phyloP scores from a whole-genome alignment of 2,888 invertebrate genomes.

The Watsonalla cultraria region DNA sequence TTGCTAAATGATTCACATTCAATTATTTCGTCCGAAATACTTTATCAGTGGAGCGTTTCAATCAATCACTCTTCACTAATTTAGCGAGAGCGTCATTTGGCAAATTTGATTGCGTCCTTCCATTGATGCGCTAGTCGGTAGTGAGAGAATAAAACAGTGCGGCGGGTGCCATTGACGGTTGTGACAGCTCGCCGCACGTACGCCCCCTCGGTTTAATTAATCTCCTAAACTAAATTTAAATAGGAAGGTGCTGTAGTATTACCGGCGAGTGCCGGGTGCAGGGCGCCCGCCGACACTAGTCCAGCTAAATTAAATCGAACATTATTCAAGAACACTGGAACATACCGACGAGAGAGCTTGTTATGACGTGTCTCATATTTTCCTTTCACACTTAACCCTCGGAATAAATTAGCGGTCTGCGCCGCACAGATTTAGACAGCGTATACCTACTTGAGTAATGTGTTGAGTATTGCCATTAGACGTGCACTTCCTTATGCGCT shows the following conservation, averaged over 20 bases:
- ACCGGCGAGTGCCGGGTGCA: slow-evolving; percentile 27
- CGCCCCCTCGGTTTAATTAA: slow-evolving; percentile 61
- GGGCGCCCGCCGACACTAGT: slow-evolving; percentile 25
- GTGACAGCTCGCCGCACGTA: slow-evolving; percentile 49
- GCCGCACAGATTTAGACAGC: neutral
- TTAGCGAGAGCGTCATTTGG: slow-evolving; percentile 69
- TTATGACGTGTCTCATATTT: slow-evolving; percentile 41
- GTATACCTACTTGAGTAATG: neutral
- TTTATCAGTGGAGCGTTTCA: slow-evolving; percentile 54
- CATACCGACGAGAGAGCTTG: slow-evolving; percentile 27
- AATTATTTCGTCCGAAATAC: slow-evolving; percentile 58
- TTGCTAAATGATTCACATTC: slow-evolving; percentile 54
- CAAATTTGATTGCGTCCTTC: slow-evolving; percentile 67
- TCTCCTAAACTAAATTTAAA: slow-evolving; percentile 69
- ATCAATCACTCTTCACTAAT: slow-evolving; percentile 72
- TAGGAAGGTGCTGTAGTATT: slow-evolving; percentile 43
- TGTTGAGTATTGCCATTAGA: neutral
- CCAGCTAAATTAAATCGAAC: slow-evolving; percentile 46
- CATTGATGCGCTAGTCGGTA: slow-evolving; percentile 44
- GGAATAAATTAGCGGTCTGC: neutral
- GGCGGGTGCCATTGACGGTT: slow-evolving; percentile 64
- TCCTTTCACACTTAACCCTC: slow-evolving; percentile 24
- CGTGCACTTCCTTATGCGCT: neutral
- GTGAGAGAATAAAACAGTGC: slow-evolving; percentile 65
- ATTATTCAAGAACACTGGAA: slow-evolving; percentile 43